Percentiles rank a stretch among this genome's conserved stretches.
phyloP scores from a whole-genome alignment of 1,140 invertebrate genomes.

The Drosophila sucinea region DNA sequence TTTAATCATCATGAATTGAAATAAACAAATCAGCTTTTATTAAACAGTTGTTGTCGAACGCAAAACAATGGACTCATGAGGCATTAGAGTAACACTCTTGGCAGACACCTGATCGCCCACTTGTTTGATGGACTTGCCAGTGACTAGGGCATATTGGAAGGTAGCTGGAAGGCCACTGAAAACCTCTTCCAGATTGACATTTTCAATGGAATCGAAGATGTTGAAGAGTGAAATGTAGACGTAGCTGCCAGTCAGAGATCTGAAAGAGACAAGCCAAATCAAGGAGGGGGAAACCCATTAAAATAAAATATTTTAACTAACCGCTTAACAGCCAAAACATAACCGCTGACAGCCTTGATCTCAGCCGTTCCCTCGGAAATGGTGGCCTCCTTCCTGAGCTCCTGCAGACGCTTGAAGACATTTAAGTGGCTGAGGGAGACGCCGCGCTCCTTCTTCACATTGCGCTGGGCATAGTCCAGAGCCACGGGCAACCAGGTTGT shows the following conservation, averaged over 20 bases:
- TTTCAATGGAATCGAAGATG: slow-evolving; percentile 68
- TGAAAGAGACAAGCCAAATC: neutral
- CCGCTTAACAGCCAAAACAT: slow-evolving; percentile 78
- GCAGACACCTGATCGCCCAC: slow-evolving; percentile 57
- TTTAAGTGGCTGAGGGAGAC: slow-evolving; percentile 68
- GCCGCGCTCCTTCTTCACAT: slow-evolving; percentile 78
- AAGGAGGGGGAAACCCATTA: too few relatives aligned
- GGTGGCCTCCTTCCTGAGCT: slow-evolving; percentile 58
- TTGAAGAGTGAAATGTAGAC: slow-evolving; percentile 73
- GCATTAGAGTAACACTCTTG: slow-evolving; percentile 69
- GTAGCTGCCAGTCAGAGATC: slow-evolving; percentile 55
- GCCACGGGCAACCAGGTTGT: slow-evolving; percentile 88
- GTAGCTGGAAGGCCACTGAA: slow-evolving; percentile 57
- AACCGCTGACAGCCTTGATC: slow-evolving; percentile 59
- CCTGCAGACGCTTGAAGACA: slow-evolving; percentile 69
- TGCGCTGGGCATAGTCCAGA: slow-evolving; percentile 84
- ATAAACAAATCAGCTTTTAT: neutral
- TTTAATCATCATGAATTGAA: neutral
- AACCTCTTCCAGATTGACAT: slow-evolving; percentile 57
- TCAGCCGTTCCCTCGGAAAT: slow-evolving; percentile 69
- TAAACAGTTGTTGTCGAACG: slow-evolving; percentile 59
- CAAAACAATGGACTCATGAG: slow-evolving; percentile 67
- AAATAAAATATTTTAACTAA: slow-evolving; percentile 24
- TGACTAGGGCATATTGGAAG: slow-evolving; percentile 74
- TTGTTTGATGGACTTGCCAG: slow-evolving; percentile 67